Evolutionary conservation across 2,888 invertebrate species (phyloP).

Genomic region (Drosophila barbarae): DNA sequence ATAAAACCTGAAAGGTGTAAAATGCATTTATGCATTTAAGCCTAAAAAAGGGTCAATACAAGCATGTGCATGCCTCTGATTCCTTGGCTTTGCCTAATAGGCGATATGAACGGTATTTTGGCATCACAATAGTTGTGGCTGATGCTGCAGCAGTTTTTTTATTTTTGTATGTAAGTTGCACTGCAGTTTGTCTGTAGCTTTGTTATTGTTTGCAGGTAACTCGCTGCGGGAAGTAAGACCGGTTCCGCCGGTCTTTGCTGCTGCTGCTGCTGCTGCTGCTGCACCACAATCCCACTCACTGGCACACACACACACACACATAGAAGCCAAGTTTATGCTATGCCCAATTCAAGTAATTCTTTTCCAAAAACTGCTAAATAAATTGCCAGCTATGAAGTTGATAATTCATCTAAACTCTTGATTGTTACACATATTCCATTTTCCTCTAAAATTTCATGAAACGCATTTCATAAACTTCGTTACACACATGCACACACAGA

Average conservation of each 20-base stretch:
- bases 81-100: slow-evolving; percentile 8
- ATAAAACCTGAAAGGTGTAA: background rate
- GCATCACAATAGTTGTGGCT: slow-evolving; percentile 30
- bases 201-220: slow-evolving; percentile 39
- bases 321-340: slow-evolving; percentile 1
- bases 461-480: background rate
- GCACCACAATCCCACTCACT: slow-evolving; percentile 30
- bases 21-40: too few relatives aligned
- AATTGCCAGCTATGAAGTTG: background rate
- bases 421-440: too few relatives aligned
- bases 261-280: slow-evolving; percentile 10
- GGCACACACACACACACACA: slow-evolving; percentile 9
- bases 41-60: too few relatives aligned
- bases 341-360: background rate
- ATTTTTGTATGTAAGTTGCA: slow-evolving; percentile 16
- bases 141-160: slow-evolving; percentile 12
- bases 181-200: background rate
- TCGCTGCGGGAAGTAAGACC: slow-evolving; percentile 50
- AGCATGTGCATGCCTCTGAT: too few relatives aligned
- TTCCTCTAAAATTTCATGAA: background rate
- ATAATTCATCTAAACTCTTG: background rate
- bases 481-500: background rate
- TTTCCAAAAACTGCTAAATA: background rate
- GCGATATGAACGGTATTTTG: slow-evolving; percentile 25
- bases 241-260: slow-evolving; percentile 57